Conservation (phyloP, 2,113 vertebrate species). For the Osmerus mordax region DNA sequence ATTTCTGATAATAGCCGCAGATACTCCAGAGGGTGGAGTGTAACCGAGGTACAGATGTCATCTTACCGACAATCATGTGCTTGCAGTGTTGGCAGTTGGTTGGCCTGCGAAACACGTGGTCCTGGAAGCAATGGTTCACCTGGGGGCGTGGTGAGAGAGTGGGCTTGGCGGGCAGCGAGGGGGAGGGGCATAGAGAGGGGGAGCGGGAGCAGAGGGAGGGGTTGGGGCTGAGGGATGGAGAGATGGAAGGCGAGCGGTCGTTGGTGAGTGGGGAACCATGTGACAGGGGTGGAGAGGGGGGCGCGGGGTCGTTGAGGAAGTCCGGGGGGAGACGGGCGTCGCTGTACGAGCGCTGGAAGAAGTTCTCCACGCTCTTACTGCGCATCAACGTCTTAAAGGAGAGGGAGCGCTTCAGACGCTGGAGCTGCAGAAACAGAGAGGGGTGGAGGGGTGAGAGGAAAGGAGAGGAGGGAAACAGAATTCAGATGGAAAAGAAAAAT, state of each 20-base stretch:
- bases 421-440: constrained; percentile 68
- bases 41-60: neutral
- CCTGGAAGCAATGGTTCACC: constrained; percentile 84
- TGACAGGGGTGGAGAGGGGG: constrained; percentile 73
- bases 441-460: neutral
- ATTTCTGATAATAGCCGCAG: neutral
- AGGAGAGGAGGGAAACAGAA: constrained; percentile 5
- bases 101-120: constrained; percentile 85
- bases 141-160: constrained; percentile 60
- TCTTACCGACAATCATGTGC: constrained; percentile 87
- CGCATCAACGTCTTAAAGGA: constrained; percentile 88
- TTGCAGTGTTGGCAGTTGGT: constrained; percentile 88
- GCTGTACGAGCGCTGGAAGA: constrained; percentile 84
- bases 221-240: constrained; percentile 68
- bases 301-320: constrained; percentile 76
- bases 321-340: constrained; percentile 79
- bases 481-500: neutral
- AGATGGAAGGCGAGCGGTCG: constrained; percentile 59
- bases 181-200: constrained; percentile 67
- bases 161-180: constrained; percentile 52
- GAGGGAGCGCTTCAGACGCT: constrained; percentile 83
- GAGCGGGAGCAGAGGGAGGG: constrained; percentile 68
- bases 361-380: constrained; percentile 90
- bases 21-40: neutral
- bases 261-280: constrained; percentile 63